phyloP scores from a whole-genome alignment of 1,140 invertebrate genomes.

The Pachyrhynchus sulphureomaculatus region DNA sequence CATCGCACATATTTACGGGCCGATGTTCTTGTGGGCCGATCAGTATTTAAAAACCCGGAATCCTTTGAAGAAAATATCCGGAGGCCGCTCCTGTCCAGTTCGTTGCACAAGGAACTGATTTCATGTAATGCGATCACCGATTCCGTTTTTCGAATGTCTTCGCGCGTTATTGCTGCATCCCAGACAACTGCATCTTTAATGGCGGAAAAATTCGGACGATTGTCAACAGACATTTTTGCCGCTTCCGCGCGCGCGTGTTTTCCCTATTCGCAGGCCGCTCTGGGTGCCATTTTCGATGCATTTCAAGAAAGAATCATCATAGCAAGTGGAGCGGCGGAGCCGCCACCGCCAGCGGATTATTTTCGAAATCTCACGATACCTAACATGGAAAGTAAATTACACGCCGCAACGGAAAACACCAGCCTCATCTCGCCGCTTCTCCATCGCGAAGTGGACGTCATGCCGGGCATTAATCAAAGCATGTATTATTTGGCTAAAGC shows the following conservation, averaged over 20 bases:
- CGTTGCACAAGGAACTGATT: neutral
- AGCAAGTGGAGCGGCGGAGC: neutral
- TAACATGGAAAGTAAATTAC: neutral
- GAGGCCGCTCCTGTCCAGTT: neutral
- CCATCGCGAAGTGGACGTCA: neutral
- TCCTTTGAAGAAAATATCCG: neutral
- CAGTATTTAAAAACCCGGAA: neutral
- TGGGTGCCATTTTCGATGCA: neutral
- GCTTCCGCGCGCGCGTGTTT: neutral
- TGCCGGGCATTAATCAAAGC: neutral
- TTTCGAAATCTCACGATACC: neutral
- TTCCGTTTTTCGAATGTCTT: neutral
- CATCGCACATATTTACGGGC: neutral
- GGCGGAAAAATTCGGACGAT: neutral
- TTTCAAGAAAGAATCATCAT: too few species aligned
- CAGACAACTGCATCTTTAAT: neutral
- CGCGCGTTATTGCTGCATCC: neutral
- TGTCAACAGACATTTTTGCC: too few species aligned
- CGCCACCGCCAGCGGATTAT: neutral
- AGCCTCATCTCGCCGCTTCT: neutral
- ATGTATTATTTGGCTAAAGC: slow-evolving; percentile 6
- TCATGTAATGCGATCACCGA: neutral
- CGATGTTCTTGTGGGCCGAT: neutral
- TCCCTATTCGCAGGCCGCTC: neutral
- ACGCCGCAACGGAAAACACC: neutral